Conservation (phyloP, 2,888 invertebrate genomes). For the Scrobipalpa costella region DNA sequence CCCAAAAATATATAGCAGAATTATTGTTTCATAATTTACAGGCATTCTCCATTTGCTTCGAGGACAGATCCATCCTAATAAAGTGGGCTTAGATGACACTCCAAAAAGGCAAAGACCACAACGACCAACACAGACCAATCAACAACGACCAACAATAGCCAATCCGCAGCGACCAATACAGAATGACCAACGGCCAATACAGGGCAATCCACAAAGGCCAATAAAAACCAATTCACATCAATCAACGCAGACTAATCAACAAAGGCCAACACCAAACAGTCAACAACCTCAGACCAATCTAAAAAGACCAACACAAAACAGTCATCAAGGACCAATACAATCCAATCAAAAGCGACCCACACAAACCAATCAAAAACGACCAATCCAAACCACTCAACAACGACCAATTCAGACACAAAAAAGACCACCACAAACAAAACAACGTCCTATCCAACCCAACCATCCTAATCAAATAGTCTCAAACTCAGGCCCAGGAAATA, state of each 20-base stretch:
- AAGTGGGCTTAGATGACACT: neutral
- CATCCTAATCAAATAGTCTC: neutral
- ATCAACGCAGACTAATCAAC: too few relatives aligned
- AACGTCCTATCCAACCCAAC: neutral
- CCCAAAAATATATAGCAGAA: too few relatives aligned
- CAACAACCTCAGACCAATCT: neutral
- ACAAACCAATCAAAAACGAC: neutral
- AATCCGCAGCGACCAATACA: neutral
- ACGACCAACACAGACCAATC: neutral
- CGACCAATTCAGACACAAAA: neutral
- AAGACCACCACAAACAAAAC: neutral
- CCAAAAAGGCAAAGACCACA: neutral
- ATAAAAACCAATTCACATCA: too few relatives aligned
- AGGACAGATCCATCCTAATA: conserved; percentile 1
- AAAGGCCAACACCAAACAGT: too few relatives aligned
- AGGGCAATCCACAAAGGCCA: neutral
- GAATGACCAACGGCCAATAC: neutral
- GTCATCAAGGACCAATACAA: neutral
- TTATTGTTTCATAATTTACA: neutral
- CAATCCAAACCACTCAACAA: neutral
- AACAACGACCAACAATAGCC: neutral
- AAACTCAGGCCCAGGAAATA: neutral
- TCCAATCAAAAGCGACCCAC: neutral
- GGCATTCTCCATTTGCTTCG: conserved; percentile 5
- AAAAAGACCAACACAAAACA: neutral